Base-by-base conservation (phyloP, 2,888 invertebrate genomes). In the Lasius fuliginosus region DNA sequence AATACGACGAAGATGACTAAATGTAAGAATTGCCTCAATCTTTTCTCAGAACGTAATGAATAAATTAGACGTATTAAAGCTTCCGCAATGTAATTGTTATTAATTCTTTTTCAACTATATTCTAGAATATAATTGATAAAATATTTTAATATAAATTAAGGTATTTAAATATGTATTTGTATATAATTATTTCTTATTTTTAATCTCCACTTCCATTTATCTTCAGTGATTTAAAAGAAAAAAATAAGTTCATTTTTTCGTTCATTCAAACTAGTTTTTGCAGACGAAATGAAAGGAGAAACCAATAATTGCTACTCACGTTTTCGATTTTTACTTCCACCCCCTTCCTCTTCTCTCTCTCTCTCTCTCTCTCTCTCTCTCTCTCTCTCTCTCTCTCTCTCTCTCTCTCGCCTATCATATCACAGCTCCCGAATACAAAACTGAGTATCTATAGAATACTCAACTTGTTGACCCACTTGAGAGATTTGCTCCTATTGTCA, bases 391-490 rank as follows among this genome's bases (percentile, higher is more conserved):
- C 18, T 6, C 8, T n/a, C 18, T 53, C 2, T n/a, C n/a, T n/a
- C 53, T 53, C n/a, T n/a, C 46, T 46, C 46, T 46, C 12, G 2
- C 53, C 53, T 53, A 58, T 49, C 36, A 6, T 67, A 75, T 81
- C 82, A 36, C n/a, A 76, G 49, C 27, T 18, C 4, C 30, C 46
- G 60, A 81, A 79, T 79, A 79, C 69, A 58, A 82, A 82, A 75
- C 46, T 46, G 42, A 53, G 46, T 42, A 23, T 33, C 64, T 74
- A 42, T 58, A 27, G 69, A 83, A 23, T 71, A 65, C 58, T 79
- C 60, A 79, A 84, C 79, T 84, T 79, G 84, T 84, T 79, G 84
- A 84, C 84, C 84, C 71, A 84, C 79, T 84, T 69, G 46, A 53
- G 71, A 81, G 79, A 84, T 65, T 71, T 53, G 36, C 46, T 69